Evolutionary conservation across 1,140 invertebrate species (phyloP).

Genomic region (Ooceraea biroi): DNA sequence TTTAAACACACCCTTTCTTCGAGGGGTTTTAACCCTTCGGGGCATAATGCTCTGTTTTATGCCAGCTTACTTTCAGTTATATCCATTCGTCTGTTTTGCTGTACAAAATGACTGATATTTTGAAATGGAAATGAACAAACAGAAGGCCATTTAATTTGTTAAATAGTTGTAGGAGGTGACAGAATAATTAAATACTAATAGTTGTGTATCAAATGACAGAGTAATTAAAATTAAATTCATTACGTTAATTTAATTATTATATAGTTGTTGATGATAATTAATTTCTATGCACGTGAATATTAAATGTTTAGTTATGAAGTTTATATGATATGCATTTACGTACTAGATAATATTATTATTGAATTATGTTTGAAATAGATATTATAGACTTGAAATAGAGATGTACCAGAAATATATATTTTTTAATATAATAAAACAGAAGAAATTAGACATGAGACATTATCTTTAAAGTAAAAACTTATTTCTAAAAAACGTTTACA

Average conservation of each 20-base stretch:
- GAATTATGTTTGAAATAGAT: background rate
- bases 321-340: background rate
- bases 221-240: background rate
- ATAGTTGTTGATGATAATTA: conserved; percentile 9
- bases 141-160: background rate
- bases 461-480: too few species aligned
- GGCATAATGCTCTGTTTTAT: conserved; percentile 52
- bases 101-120: conserved; percentile 19
- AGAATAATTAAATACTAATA: background rate
- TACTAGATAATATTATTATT: background rate
- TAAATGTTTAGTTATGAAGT: conserved; percentile 9
- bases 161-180: background rate
- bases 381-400: too few species aligned
- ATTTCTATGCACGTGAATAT: conserved; percentile 2
- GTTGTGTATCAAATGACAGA: too few species aligned
- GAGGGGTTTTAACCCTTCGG: conserved; percentile 59
- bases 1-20: conserved; percentile 61
- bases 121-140: background rate
- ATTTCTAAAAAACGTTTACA: too few species aligned
- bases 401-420: background rate
- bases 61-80: conserved; percentile 37
- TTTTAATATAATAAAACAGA: background rate
- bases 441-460: too few species aligned
- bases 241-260: background rate
- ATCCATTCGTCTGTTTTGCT: conserved; percentile 26